Conservation (phyloP, 2,113 vertebrate genomes). For the Macquaria ambigua region DNA sequence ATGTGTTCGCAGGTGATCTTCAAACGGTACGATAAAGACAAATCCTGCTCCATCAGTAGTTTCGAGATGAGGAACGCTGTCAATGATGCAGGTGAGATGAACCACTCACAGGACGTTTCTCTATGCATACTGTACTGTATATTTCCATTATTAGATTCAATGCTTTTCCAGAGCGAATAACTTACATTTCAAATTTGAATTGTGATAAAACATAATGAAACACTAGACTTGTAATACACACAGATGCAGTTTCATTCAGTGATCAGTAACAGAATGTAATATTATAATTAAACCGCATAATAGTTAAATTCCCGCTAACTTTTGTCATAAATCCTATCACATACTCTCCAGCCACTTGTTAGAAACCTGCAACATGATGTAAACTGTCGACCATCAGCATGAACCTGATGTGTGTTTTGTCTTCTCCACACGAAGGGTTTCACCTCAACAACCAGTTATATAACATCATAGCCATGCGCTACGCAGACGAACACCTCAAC, state of each 20-base stretch:
- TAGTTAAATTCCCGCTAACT: not conserved
- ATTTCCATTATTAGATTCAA: not conserved
- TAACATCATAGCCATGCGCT: constrained; percentile 97
- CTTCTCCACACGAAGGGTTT: constrained; percentile 85
- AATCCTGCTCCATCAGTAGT: constrained; percentile 91
- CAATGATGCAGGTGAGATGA: constrained; percentile 90
- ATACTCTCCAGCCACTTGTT: not conserved
- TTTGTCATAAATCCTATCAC: not conserved
- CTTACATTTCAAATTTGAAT: not conserved
- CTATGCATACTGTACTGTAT: too few relatives aligned
- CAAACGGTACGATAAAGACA: constrained; percentile 88
- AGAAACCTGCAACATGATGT: not conserved
- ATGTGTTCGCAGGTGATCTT: constrained; percentile 90
- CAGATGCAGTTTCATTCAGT: not conserved
- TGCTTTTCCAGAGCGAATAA: not conserved
- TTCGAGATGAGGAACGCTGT: constrained; percentile 97
- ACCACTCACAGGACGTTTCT: not conserved
- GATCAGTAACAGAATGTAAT: not conserved
- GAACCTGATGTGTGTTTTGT: not conserved
- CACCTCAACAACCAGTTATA: constrained; percentile 96
- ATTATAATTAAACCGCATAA: not conserved
- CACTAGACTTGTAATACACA: not conserved
- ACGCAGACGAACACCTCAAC: constrained; percentile 92
- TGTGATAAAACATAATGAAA: not conserved
- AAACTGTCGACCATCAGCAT: not conserved